Conservation (phyloP, 2,113 vertebrate genomes). For the Equus przewalskii region DNA sequence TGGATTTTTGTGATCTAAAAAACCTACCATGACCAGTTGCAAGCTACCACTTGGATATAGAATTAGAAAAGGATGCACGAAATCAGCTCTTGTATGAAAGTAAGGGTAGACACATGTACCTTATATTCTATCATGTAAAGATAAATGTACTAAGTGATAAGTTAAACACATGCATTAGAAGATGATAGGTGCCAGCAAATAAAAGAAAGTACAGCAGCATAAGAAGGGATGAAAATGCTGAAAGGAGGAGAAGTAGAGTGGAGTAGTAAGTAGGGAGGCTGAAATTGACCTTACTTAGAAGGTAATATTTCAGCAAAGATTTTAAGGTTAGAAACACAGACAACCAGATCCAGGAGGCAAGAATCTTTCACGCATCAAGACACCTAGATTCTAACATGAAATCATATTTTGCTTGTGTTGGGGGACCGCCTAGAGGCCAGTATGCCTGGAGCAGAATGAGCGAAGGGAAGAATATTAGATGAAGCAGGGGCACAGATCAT, state of each 20-base stretch:
- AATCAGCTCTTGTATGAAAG: neutral
- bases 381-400: neutral
- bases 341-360: neutral
- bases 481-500: neutral
- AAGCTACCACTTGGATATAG: neutral
- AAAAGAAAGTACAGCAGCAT: neutral
- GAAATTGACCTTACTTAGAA: neutral
- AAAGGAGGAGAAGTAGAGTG: neutral
- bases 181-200: neutral
- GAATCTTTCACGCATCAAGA: neutral
- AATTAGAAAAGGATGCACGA: rapidly evolving
- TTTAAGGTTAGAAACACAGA: neutral
- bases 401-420: neutral
- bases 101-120: neutral
- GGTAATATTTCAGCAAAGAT: neutral
- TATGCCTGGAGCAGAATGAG: neutral
- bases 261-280: neutral
- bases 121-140: neutral
- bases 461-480: neutral
- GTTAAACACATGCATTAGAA: neutral
- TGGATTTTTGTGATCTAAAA: neutral
- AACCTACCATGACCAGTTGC: neutral
- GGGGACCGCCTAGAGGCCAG: neutral
- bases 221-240: neutral
- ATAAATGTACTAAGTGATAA: neutral